These are phyloP conservation scores for Plagodis pulveraria DNA, from an alignment of 2,888 invertebrate species.

Conservation along the genomic window DNA sequence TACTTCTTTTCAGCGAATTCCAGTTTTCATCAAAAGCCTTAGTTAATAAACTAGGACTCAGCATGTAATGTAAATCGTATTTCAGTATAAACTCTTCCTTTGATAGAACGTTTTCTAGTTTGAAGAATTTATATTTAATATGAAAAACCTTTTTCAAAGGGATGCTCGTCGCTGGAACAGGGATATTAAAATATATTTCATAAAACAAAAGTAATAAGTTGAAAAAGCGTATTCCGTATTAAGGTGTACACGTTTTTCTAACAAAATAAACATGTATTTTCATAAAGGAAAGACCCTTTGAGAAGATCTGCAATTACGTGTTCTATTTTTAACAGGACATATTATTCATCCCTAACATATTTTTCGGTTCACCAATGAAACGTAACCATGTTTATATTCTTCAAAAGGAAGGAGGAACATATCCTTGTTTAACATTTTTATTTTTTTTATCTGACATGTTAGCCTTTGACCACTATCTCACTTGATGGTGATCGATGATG, in stretches of 20 bases:
- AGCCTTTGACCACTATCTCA: no score
- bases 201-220: slow-evolving; percentile 17
- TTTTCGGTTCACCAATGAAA: no score
- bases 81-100: slow-evolving; percentile 30
- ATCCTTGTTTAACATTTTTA: no score
- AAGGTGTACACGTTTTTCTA: slow-evolving; percentile 1
- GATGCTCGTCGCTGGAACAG: slow-evolving; percentile 5
- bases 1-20: slow-evolving; percentile 14
- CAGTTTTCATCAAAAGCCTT: slow-evolving; percentile 34
- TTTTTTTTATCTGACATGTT: no score
- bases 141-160: slow-evolving; percentile 27
- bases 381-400: no score
- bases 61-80: slow-evolving; percentile 32
- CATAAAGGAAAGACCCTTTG: no score
- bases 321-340: no score
- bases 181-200: slow-evolving; percentile 23
- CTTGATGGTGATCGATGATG: no score
- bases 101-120: slow-evolving; percentile 25
- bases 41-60: slow-evolving; percentile 28
- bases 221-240: background rate
- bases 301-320: no score
- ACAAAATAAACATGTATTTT: no score
- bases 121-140: slow-evolving; percentile 28
- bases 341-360: no score
- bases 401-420: no score